Conservation (phyloP, 2,888 invertebrate genomes). For the Leistus spinibarbis region DNA sequence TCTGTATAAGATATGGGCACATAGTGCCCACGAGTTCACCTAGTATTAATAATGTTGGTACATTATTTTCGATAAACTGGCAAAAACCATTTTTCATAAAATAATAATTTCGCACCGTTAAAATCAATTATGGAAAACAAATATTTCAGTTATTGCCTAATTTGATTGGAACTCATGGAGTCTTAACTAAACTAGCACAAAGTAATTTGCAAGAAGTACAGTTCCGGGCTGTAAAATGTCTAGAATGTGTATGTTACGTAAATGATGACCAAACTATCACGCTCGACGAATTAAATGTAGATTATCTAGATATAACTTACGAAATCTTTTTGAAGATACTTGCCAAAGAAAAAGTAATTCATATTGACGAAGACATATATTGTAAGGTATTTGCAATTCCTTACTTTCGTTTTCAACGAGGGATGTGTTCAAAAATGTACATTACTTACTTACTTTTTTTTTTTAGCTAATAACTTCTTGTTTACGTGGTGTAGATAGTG, state of each 20-base stretch:
- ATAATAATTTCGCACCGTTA: too few species aligned
- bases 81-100: too few species aligned
- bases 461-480: constrained; percentile 60
- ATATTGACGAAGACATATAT: constrained; percentile 59
- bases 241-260: constrained; percentile 47
- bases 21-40: too few species aligned
- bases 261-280: constrained; percentile 39
- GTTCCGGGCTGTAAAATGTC: constrained; percentile 49
- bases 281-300: constrained; percentile 30
- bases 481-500: constrained; percentile 53
- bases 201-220: constrained; percentile 42
- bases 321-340: constrained; percentile 57
- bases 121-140: too few species aligned
- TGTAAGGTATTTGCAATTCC: constrained; percentile 57
- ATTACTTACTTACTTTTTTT: neutral
- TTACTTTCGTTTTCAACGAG: neutral
- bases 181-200: constrained; percentile 40
- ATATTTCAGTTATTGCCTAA: constrained; percentile 39
- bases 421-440: neutral
- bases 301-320: constrained; percentile 52
- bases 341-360: constrained; percentile 53
- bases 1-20: too few species aligned
- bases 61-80: too few species aligned
- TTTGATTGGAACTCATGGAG: constrained; percentile 42
- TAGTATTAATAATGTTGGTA: too few species aligned